Evolutionary conservation across 2,888 invertebrate genomes (phyloP), one percentile per base, ranked within the genome.

Genomic region (Pteria penguin): DNA sequence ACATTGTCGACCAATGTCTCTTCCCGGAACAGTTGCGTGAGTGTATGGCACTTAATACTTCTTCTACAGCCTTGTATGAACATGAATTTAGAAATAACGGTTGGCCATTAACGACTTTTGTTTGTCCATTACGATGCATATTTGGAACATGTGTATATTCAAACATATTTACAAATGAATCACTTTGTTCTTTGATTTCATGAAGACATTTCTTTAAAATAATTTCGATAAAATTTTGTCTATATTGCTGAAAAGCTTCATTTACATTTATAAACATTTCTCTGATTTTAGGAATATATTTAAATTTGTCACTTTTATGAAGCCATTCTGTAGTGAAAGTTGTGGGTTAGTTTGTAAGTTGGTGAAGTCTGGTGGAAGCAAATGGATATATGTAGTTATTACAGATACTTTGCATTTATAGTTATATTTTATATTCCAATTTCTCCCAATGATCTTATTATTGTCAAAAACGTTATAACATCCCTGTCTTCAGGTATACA

Each of bases 391-490:
- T 18, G 45, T 45, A 45, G 45, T 14, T 14, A 45, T 45, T 8
- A 45, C 45, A 18, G 1, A 45, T 14, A 45, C 45, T 14, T 45
- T 45, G 18, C 45, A 45, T 18, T 45, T 45, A 14, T 8, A 45
- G 45, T 27, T 27, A 29, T 61, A 61, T 26, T 29, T 22, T 27
- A 61, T 29, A 27, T 14, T 24, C 61, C 27, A 61, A 18, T 61
- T 61, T 8, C 29, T n/a, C 4, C 27, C 24, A 14, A 11, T 14
- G 24, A 61, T 29, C 18, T 61, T 24, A n/a, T 61, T 61, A 61
- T 61, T 61, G 29, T 61, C 61, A 61, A 26, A 61, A 18, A 61
- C 24, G 29, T 61, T 11, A 61, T 61, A 4, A 27, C 29, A 61
- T 61, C 2, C 4, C 29, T 61, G 27, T 61, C 61, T 27, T n/a